Evolutionary conservation across 1,140 invertebrate genomes (phyloP).

Genomic region (Saccostrea cuccullata): DNA sequence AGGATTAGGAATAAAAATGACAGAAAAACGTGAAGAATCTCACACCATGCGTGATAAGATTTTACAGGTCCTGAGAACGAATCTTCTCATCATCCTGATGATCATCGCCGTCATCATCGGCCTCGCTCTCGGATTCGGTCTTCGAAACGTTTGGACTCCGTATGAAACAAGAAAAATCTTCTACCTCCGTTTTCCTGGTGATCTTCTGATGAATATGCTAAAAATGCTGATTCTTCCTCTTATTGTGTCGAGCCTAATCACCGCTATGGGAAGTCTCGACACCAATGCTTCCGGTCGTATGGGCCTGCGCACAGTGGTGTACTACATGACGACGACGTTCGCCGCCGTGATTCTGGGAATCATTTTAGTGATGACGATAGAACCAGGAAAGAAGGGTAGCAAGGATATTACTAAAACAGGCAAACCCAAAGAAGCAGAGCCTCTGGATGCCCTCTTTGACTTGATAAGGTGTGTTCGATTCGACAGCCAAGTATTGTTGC

Average conservation of each 20-base stretch:
- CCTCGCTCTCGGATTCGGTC: slow-evolving; percentile 60
- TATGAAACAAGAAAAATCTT: slow-evolving; percentile 68
- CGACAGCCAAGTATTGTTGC: too few relatives aligned
- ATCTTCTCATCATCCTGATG: slow-evolving; percentile 78
- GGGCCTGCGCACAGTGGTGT: slow-evolving; percentile 86
- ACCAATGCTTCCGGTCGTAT: slow-evolving; percentile 69
- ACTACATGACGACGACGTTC: slow-evolving; percentile 94
- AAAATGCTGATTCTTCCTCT: slow-evolving; percentile 80
- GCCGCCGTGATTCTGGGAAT: slow-evolving; percentile 73
- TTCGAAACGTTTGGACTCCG: slow-evolving; percentile 59
- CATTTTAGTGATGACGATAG: slow-evolving; percentile 71
- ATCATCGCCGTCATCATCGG: slow-evolving; percentile 66
- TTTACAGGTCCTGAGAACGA: slow-evolving; percentile 55
- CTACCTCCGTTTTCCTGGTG: slow-evolving; percentile 78
- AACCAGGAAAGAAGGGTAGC: slow-evolving; percentile 66
- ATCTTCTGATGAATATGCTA: slow-evolving; percentile 79
- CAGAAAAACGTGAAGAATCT: slow-evolving; percentile 34
- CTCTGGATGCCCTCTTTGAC: slow-evolving; percentile 91
- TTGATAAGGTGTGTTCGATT: slow-evolving; percentile 87
- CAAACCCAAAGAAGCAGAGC: slow-evolving; percentile 57
- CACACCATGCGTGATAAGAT: neutral
- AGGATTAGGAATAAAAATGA: slow-evolving; percentile 36
- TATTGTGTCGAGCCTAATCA: slow-evolving; percentile 78
- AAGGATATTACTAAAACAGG: slow-evolving; percentile 58
- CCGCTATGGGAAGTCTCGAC: slow-evolving; percentile 71